phyloP scores from a whole-genome alignment of 2,113 vertebrate genomes.

The Noctilio leporinus region DNA sequence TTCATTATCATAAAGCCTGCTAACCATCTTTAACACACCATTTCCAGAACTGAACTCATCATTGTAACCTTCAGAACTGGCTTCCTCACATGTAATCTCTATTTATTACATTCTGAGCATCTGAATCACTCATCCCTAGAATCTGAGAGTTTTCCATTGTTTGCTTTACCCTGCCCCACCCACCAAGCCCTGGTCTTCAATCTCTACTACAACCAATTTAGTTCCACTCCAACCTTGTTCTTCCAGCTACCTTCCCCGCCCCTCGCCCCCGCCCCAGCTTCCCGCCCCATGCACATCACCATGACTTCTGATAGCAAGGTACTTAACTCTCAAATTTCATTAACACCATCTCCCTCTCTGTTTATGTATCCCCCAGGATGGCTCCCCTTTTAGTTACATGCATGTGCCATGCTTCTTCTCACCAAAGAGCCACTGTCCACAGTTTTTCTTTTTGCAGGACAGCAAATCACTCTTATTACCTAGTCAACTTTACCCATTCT shows the following conservation, averaged over 20 bases:
- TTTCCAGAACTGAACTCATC: not conserved
- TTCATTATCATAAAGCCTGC: slow-evolving; percentile 41
- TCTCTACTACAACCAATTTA: not conserved
- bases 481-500: not conserved
- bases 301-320: not conserved
- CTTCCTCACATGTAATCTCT: not conserved
- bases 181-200: not conserved
- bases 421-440: not conserved
- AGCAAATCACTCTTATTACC: not conserved
- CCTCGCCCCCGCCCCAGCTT: too few relatives aligned
- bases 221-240: not conserved
- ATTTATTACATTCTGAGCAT: not conserved
- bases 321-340: not conserved
- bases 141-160: not conserved
- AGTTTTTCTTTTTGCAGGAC: not conserved
- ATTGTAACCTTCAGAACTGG: not conserved
- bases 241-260: not conserved
- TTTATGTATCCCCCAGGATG: not conserved
- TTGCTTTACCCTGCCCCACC: not conserved
- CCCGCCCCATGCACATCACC: not conserved
- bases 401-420: not conserved
- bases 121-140: not conserved
- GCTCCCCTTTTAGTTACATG: not conserved
- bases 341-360: not conserved
- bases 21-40: not conserved